Base-by-base conservation (phyloP, 2,888 invertebrate species). In the Agrochola litura region DNA sequence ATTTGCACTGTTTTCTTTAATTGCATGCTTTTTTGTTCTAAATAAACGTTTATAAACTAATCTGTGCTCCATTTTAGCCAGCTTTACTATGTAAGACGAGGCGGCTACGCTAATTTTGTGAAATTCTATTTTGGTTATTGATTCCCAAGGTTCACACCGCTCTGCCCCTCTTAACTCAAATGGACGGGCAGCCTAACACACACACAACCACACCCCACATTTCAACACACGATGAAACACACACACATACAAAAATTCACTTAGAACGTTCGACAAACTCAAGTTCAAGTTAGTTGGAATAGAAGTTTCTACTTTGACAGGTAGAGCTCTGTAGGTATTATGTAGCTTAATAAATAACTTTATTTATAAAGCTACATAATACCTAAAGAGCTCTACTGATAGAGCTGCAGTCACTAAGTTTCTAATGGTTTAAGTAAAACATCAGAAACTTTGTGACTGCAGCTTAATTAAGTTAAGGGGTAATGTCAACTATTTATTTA, bases 241-340 rank as follows among this genome's bases (percentile, higher is more conserved):
- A 56, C n/a, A 69, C 12, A 43, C 66, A 61, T 10, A 37, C 22
- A 71, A 30, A 71, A 4, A 71, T 72, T 67, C 43, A 64, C 63
- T 70, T 52, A 64, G 58, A 71, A 75, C 61, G n/a, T 67, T 80
- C 54, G 49, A 74, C 22, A 70, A 73, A 64, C 41, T 61, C 41
- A 54, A 69, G 56, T 73, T 67, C 74, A 65, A 56, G 54, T 78
- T 65, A 77, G 67, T 77, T 66, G n/a, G n/a, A 46, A 65, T 61
- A n/a, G 60, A 72, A 84, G 74, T 81, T 81, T 69, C n/a, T 30
- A 52, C 70, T 77, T 84, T 79, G 77, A 77, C 72, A 81, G 58
- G 72, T 77, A 63, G 72, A 25, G 16, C 37, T 64, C 25, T 61
- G 37, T 58, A 60, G 22, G 14, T 61, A 37, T n/a, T 54, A 43